Evolutionary conservation across 2,113 vertebrate genomes (phyloP), one percentile per base, ranked within the genome.

Genomic region (Melanotaenia duboulayi): DNA sequence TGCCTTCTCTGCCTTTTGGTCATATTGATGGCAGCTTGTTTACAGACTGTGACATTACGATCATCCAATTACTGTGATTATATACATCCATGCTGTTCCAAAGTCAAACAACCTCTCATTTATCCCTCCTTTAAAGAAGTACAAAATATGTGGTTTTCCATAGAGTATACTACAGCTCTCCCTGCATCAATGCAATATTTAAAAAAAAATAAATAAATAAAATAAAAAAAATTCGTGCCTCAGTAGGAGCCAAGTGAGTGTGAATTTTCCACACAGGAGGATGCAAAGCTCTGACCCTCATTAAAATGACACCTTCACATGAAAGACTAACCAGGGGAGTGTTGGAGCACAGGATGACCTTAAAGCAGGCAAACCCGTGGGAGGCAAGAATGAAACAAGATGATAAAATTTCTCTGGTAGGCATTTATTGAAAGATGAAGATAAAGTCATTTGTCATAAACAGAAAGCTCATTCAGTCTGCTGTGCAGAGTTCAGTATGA

Each of bases 21-120:
- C 68, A 59, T 71, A 68, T 80, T 71, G 76, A 81, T 48, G 44
- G 66, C 70, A 48, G 75, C 63, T 63, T 83, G 79, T 86, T 88
- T 80, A 81, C 63, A 67, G 52, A 57, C 35, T 49, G 40, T 55
- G 72, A 82, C 74, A 76, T 82, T 70, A 68, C n/a, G 51, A 48
- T 61, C 12, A 39, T 65, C 82, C 90, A 92, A 92, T 92, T 93
- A 91, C 35, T 65, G 69, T 76, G 84, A 91, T 92, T 75, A 90
- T 57, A 56, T 78, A 75, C 57, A n/a, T 80, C 72, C 42, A 13
- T 62, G 57, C 74, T 81, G 73, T 56, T 28, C 55, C 22, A 32
- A 69, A 74, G 71, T 78, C 74, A 77, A 72, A 78, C 11, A 42
- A 35, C 50, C 44, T 13, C 65, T 39, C 22, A 25, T 57, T 51